These are phyloP conservation scores for Lamellibrachia satsuma DNA, from an alignment of 2,888 invertebrate genomes.

Conservation along the genomic window DNA sequence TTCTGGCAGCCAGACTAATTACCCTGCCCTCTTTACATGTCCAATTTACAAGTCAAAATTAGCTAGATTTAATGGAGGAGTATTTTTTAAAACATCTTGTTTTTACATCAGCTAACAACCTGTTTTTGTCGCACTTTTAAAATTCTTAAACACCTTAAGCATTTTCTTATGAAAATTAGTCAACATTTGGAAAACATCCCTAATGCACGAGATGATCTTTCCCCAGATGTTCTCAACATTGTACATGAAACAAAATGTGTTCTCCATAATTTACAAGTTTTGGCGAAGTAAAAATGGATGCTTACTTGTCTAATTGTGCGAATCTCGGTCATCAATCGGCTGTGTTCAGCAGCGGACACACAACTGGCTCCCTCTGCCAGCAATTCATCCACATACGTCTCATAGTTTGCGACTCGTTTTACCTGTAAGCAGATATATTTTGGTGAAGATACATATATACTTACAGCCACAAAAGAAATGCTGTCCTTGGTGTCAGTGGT, in stretches of 20 bases:
- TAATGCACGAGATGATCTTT: neutral
- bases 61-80: neutral
- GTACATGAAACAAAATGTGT: neutral
- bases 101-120: neutral
- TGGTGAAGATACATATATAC: neutral
- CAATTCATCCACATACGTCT: constrained; percentile 4
- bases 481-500: too few relatives aligned
- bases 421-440: neutral
- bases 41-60: neutral
- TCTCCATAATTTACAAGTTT: neutral
- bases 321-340: neutral
- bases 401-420: neutral
- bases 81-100: neutral
- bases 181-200: neutral
- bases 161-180: neutral
- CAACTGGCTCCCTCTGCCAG: neutral
- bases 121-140: neutral
- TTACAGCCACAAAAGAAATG: neutral
- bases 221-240: neutral
- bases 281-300: neutral
- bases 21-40: neutral
- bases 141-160: neutral
- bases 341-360: neutral
- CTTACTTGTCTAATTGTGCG: constrained; percentile 13
- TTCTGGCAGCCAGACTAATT: neutral